These are phyloP conservation scores for Venustaconcha ellipsiformis DNA, from an alignment of 1,140 invertebrate species.

Conservation along the genomic window DNA sequence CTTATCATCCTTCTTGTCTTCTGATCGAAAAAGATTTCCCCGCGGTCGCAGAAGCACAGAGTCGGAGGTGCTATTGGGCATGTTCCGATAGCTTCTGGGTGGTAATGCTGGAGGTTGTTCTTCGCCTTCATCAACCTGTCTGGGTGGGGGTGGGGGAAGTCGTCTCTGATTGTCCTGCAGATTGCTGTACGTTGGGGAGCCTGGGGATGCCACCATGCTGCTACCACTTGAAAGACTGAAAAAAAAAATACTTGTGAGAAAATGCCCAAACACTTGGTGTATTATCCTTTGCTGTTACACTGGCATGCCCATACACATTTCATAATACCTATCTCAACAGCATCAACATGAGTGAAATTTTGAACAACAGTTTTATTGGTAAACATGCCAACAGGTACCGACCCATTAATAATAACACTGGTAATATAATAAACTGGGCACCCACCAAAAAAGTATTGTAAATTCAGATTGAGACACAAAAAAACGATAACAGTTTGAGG, in stretches of 20 bases:
- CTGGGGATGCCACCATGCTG: slow-evolving; percentile 39
- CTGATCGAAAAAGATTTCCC: background rate
- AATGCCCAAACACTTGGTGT: no score
- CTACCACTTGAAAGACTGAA: slow-evolving; percentile 41
- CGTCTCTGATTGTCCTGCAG: slow-evolving; percentile 33
- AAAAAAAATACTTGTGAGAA: slow-evolving; percentile 11
- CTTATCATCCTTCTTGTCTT: slow-evolving; percentile 13
- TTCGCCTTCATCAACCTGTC: slow-evolving; percentile 31
- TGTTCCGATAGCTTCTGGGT: slow-evolving; percentile 45
- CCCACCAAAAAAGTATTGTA: no score
- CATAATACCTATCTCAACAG: no score
- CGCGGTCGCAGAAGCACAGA: slow-evolving; percentile 15
- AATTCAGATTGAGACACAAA: no score
- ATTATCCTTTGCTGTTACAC: no score
- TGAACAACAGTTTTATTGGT: no score
- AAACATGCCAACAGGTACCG: no score
- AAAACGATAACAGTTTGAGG: no score
- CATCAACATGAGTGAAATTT: no score
- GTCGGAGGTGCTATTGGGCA: slow-evolving; percentile 30
- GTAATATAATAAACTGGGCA: no score
- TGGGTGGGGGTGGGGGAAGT: slow-evolving; percentile 46
- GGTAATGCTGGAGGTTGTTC: slow-evolving; percentile 52
- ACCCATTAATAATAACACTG: no score
- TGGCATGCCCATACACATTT: no score
- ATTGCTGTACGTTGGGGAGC: slow-evolving; percentile 34